Conservation (phyloP, 2,797 vertebrate species). For the Bucorvus abyssinicus region DNA sequence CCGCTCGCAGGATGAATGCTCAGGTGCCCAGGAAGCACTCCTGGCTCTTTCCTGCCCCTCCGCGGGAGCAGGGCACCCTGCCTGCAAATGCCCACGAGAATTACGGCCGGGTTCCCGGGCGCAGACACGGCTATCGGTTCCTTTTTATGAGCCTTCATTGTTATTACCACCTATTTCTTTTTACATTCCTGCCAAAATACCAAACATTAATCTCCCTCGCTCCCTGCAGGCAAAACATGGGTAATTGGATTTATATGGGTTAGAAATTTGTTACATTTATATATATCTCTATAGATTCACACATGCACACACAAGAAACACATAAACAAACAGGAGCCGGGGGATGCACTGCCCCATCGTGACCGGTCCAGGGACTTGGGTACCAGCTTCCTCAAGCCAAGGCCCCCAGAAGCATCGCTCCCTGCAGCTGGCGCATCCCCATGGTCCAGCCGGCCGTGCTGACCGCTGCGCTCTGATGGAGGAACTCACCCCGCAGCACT, state of each 20-base stretch:
- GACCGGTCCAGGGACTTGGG: neutral
- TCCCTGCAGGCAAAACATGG: conserved; percentile 80
- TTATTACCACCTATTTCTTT: conserved; percentile 83
- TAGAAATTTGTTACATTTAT: conserved; percentile 78
- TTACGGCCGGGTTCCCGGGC: conserved; percentile 1
- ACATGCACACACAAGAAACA: conserved; percentile 11
- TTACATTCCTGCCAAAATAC: conserved; percentile 82
- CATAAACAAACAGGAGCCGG: neutral
- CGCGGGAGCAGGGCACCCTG: rapidly evolving
- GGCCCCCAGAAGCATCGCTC: neutral
- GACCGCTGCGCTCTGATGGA: neutral
- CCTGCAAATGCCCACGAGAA: neutral
- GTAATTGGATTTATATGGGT: conserved; percentile 85
- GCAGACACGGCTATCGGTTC: conserved; percentile 4
- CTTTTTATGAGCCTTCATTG: conserved; percentile 73
- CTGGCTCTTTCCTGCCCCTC: neutral
- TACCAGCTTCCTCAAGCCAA: neutral
- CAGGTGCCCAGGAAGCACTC: neutral
- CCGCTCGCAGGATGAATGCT: neutral
- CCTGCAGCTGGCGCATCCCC: neutral
- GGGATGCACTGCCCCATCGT: neutral
- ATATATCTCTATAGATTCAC: neutral
- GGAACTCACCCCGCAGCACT: neutral
- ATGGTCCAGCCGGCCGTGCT: neutral
- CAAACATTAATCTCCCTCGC: conserved; percentile 79